Evolutionary conservation across 2,113 vertebrate species (phyloP).

Genomic region (Beaufortia kweichowensis): DNA sequence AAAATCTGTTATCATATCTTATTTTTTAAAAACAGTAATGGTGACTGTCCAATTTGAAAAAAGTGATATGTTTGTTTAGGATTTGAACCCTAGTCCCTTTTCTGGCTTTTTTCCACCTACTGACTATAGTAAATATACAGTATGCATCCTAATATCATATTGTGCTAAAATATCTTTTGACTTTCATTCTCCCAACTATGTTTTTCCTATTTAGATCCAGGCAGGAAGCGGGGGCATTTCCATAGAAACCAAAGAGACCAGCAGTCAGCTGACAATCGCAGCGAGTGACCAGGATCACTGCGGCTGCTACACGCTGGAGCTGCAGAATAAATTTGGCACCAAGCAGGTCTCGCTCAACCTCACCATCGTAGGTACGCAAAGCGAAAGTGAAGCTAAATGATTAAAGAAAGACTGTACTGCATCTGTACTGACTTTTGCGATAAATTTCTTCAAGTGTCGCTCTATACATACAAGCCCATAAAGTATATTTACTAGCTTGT

Average conservation of each 20-base stretch:
- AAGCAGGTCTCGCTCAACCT: conserved; percentile 93
- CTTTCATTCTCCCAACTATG: neutral
- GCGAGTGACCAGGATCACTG: conserved; percentile 91
- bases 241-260: conserved; percentile 80
- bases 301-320: conserved; percentile 91
- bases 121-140: no score
- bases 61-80: no score
- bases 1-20: no score
- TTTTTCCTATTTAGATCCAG: conserved; percentile 80
- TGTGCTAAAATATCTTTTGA: no score
- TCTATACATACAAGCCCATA: neutral
- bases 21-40: no score
- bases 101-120: no score
- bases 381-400: neutral
- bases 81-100: no score
- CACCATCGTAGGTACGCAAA: conserved; percentile 87
- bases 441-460: neutral
- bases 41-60: no score
- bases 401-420: neutral
- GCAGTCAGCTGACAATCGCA: conserved; percentile 89
- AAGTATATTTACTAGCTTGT: neutral
- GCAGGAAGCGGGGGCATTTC: conserved; percentile 79
- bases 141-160: neutral
- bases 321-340: conserved; percentile 87
- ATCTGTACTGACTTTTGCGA: no score